Evolutionary conservation across 2,888 invertebrate genomes (phyloP), one percentile per base, ranked within the genome.

Genomic region (Hirtodrosophila alboralis): DNA sequence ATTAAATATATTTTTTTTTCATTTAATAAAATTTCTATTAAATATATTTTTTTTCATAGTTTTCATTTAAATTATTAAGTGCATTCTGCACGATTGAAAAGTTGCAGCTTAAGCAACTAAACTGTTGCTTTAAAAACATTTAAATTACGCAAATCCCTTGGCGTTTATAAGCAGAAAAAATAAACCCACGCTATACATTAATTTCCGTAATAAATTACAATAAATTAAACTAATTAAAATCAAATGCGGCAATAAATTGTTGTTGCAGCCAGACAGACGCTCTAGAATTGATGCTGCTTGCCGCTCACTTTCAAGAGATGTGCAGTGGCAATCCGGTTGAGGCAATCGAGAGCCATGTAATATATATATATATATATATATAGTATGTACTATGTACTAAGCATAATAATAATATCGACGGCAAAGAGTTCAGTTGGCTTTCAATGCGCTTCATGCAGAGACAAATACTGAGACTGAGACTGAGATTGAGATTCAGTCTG

Each of bases 151-250:
- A 52, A 66, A 52, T 52, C 36, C 21, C 10, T 47, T n/a, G 44
- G 14, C 16, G 13, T n/a, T 45, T 28, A 34, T n/a, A n/a, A n/a
- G n/a, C n/a, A n/a, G n/a, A n/a, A n/a, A n/a, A n/a, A n/a, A n/a
- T n/a, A 64, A 38, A 3, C 28, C 18, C 23, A 38, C 37, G 37
- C 34, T 34, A 31, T 10, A 27, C 31, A 51, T 60, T 61, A 59
- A 65, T 78, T 72, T 72, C 28, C 59, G 71, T 69, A 51, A 59
- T 64, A 62, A 85, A 85, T 78, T 72, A 83, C 58, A 83, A 79
- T 79, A 79, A 72, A 83, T 79, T 83, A 79, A 69, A 78, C 80
- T 79, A 79, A 79, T 79, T 79, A 79, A 83, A 84, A 80, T 79
- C 59, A 64, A 83, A 72, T 85, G 63, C 63, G 37, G 85, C 64